Base-by-base conservation (phyloP, 1,140 invertebrate genomes). In the Forficula auricularia region DNA sequence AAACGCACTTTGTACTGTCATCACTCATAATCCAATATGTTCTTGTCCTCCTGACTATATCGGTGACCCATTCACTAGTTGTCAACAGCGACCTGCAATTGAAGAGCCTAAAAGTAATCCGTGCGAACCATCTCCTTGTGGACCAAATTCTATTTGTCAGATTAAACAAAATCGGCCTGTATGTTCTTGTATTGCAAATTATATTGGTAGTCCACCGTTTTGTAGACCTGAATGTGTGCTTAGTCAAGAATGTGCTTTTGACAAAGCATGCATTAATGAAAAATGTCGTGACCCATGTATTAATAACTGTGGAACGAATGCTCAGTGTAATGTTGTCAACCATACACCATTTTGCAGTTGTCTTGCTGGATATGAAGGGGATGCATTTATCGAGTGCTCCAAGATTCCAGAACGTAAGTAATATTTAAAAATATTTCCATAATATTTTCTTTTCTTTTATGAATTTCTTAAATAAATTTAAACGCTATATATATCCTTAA, bases 21-120 rank as follows among this genome's bases (percentile, higher is more conserved):
- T 83, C 18, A 84, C 85, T 57, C 82, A 85, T 52, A 83, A 84
- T 58, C 82, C 83, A 2, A 75, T 85, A 45, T 86, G 82, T 54
- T 77, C 69, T 34, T 88, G 83, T 59, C 68, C 76, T 18, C 58
- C 66, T n/a, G 75, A 73, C 30, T 70, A 73, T 55, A 68, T 72
- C 46, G 84, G 84, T 16, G 79, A 89, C 74, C 82, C 84, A 20
- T 86, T 85, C 52, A 66, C 73, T 13, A 72, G 69, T 34, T 89
- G 86, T 52, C 65, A 67, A 38, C 57, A 57, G 32, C 61, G 22
- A 27, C 22, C 22, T 27, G 10, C 10, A 6, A 27, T 27, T 6
- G 22, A 27, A 10, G 22, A 27, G 10, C 22, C 22, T 6, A 27
- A 27, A 27, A 10, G 22, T 50, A 73, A 80, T 61, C 79, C 82